Evolutionary conservation across 2,113 vertebrate species (phyloP).

Genomic region (Rhabdomys dilectus): DNA sequence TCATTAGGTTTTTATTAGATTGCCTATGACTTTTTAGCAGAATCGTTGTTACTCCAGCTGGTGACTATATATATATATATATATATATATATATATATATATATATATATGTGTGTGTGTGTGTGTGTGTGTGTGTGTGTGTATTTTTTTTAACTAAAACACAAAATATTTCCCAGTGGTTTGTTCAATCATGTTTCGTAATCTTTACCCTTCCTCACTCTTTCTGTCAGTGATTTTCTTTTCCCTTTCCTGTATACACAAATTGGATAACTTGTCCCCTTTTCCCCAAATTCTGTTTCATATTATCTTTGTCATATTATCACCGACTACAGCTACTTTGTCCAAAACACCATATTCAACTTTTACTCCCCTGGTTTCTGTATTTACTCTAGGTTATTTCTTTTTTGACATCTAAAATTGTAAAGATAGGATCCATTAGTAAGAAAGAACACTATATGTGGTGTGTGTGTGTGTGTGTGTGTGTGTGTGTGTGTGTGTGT

Average conservation of each 20-base stretch:
- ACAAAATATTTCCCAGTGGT: neutral
- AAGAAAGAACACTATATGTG: neutral
- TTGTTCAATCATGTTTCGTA: neutral
- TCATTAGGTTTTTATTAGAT: neutral
- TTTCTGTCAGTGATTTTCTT: neutral
- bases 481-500: too few species aligned
- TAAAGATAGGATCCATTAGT: neutral
- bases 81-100: neutral
- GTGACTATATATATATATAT: neutral
- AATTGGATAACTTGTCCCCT: accelerated
- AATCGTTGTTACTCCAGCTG: neutral
- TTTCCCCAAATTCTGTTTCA: neutral
- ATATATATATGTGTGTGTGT: too few species aligned
- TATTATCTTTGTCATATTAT: neutral
- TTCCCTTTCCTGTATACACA: neutral
- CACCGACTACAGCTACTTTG: neutral
- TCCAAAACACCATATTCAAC: neutral
- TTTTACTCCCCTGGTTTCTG: neutral
- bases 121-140: too few species aligned
- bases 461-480: too few species aligned
- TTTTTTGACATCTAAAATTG: neutral
- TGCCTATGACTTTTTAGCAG: neutral
- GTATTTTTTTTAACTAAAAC: too few species aligned
- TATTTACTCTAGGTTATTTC: neutral
- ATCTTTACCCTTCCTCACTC: neutral